A percentile compares a stretch with the other conserved stretches of the same genome.
phyloP scores from a whole-genome alignment of 2,113 vertebrate species.

The Dromaius novaehollandiae region DNA sequence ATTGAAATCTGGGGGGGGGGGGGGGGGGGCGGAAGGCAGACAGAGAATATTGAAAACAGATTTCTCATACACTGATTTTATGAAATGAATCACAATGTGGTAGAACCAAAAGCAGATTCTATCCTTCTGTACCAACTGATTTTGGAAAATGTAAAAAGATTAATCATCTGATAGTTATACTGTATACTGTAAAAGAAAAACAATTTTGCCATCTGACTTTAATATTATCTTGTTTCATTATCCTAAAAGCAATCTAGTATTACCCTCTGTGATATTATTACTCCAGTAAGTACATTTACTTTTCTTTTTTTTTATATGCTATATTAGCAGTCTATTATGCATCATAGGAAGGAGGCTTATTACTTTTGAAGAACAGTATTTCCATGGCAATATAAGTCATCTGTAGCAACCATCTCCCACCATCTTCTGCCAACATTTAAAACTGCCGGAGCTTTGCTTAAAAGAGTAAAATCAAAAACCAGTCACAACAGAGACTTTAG shows the following conservation, averaged over 20 bases:
- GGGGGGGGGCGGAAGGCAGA: fast-evolving
- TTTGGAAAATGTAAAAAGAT: neutral
- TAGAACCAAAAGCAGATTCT: neutral
- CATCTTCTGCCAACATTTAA: neutral
- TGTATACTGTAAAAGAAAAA: neutral
- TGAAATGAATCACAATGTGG: neutral
- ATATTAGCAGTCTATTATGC: neutral
- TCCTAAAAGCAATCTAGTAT: neutral
- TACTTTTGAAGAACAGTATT: slow-evolving; percentile 5
- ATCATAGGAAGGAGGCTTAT: neutral
- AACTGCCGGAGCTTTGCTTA: neutral
- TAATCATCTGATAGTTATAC: neutral
- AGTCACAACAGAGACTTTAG: neutral
- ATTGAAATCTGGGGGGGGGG: neutral
- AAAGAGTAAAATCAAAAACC: neutral
- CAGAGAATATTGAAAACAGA: neutral
- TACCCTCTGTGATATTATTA: neutral
- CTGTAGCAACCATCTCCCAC: neutral
- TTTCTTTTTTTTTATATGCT: neutral
- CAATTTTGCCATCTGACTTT: neutral
- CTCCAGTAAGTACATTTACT: neutral
- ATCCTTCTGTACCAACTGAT: neutral
- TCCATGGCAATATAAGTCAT: slow-evolving; percentile 34
- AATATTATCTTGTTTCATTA: neutral
- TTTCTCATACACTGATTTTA: neutral